A percentile compares a stretch with the other conserved stretches of the same genome.
phyloP scores from a whole-genome alignment of 2,797 vertebrate species.

The Anguilla anguilla region DNA sequence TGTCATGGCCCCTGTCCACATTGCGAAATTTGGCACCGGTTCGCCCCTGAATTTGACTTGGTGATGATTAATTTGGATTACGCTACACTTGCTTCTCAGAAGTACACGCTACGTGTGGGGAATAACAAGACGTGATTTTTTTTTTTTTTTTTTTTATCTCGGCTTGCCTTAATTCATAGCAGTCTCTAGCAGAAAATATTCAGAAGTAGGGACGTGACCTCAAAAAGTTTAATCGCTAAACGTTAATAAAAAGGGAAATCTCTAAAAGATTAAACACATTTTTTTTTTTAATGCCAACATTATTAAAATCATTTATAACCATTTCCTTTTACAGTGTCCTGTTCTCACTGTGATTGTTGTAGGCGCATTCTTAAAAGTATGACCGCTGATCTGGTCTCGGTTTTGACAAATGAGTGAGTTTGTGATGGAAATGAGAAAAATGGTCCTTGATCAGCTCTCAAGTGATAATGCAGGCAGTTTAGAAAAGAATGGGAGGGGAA shows the following conservation, averaged over 20 bases:
- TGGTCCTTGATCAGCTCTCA: neutral
- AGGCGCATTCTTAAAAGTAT: neutral
- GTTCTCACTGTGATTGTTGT: neutral
- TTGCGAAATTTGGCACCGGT: neutral
- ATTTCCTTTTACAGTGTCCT: neutral
- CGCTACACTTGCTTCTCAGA: neutral
- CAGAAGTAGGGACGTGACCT: no score
- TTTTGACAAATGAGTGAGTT: neutral
- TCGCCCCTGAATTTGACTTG: neutral
- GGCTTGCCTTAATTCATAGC: neutral
- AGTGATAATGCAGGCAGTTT: neutral
- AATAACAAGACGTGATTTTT: neutral
- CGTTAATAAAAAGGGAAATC: neutral
- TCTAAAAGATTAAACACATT: neutral
- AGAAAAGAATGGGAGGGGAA: neutral
- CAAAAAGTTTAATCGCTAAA: neutral
- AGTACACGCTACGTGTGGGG: neutral
- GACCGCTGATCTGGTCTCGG: no score
- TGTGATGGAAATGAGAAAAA: neutral
- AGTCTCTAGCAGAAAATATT: neutral
- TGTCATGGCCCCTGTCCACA: neutral
- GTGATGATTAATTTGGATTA: slow-evolving; percentile 1
- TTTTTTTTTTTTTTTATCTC: neutral
- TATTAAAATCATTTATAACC: neutral
- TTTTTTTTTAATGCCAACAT: neutral